A percentile compares a stretch with the other conserved stretches of the same genome.
phyloP scores from a whole-genome alignment of 2,888 invertebrate species.

The Adela reaumurella region DNA sequence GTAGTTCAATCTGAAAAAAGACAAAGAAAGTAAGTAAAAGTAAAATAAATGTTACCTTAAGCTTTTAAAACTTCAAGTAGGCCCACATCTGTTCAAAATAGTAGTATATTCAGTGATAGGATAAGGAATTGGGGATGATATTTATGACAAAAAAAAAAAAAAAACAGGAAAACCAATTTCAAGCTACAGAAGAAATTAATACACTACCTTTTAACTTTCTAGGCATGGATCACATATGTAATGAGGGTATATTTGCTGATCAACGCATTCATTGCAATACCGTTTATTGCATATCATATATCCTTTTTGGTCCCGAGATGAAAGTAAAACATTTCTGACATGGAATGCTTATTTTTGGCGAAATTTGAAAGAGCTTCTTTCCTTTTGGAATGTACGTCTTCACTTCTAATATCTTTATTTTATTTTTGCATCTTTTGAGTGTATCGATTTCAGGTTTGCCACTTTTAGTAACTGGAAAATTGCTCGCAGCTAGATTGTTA shows the following conservation, averaged over 20 bases:
- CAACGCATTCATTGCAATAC: constrained; percentile 8
- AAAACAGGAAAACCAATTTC: no score
- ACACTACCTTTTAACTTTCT: constrained; percentile 6
- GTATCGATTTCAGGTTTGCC: constrained; percentile 4
- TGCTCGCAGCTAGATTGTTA: no score
- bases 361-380: constrained; percentile 3
- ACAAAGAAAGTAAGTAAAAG: no score
- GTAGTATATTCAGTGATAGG: no score
- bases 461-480: no score
- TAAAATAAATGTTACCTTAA: no score
- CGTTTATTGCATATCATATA: constrained; percentile 7
- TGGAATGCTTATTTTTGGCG: constrained; percentile 1
- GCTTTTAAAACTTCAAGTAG: no score
- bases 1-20: no score
- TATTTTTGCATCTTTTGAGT: constrained; percentile 5
- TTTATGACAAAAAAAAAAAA: no score
- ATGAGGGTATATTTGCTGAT: constrained; percentile 6
- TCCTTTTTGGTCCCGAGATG: constrained; percentile 6
- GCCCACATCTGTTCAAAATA: no score
- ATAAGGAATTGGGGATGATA: no score
- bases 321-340: constrained; percentile 6
- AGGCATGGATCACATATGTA: constrained; percentile 8
- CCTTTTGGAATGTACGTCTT: constrained; percentile 4
- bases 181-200: no score
- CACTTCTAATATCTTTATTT: constrained; percentile 9